phyloP scores from a whole-genome alignment of 2,797 vertebrate species.

The Liparis tanakae region DNA sequence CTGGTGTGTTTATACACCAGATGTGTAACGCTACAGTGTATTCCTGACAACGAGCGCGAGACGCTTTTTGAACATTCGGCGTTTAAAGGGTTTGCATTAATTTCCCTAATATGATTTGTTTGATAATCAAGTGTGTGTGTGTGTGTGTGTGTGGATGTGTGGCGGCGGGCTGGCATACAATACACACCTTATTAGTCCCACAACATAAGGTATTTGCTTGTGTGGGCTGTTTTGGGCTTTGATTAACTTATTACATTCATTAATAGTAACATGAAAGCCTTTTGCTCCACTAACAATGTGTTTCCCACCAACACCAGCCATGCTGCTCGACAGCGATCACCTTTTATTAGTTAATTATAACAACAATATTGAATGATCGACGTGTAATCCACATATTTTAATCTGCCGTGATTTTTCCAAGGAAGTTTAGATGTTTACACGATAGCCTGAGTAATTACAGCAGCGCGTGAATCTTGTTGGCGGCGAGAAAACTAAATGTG shows the following conservation, averaged over 20 bases:
- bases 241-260: slow-evolving; percentile 50
- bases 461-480: background rate
- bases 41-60: background rate
- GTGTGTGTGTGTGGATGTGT: slow-evolving; percentile 21
- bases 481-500: slow-evolving; percentile 9
- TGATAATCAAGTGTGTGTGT: slow-evolving; percentile 29
- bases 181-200: slow-evolving; percentile 42
- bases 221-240: slow-evolving; percentile 15
- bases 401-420: slow-evolving; percentile 23
- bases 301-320: background rate
- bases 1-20: background rate
- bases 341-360: slow-evolving; percentile 35
- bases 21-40: slow-evolving; percentile 19
- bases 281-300: slow-evolving; percentile 31
- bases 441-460: background rate
- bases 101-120: slow-evolving; percentile 38
- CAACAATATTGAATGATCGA: slow-evolving; percentile 20
- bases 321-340: slow-evolving; percentile 9
- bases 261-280: slow-evolving; percentile 58
- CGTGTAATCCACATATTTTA: slow-evolving; percentile 17
- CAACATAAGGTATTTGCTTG: slow-evolving; percentile 27
- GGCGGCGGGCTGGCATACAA: slow-evolving; percentile 3
- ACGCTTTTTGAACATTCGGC: slow-evolving; percentile 23
- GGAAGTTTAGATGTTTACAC: slow-evolving; percentile 15
- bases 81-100: slow-evolving; percentile 20